Evolutionary conservation across 2,888 invertebrate genomes (phyloP).

Genomic region (Hirtodrosophila histrioides): DNA sequence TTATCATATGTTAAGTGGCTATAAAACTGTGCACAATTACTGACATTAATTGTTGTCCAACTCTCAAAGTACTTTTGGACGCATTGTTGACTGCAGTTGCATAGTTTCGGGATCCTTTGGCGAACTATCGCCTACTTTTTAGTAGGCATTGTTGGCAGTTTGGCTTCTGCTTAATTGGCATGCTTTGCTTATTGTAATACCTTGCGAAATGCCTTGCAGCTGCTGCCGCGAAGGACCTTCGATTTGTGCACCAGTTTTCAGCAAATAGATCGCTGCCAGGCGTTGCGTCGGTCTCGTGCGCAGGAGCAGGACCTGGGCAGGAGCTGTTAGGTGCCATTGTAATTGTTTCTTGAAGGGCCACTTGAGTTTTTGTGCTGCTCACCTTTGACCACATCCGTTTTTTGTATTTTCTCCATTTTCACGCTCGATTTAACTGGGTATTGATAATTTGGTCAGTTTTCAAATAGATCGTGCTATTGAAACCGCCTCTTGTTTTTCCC

Average conservation of each 20-base stretch:
- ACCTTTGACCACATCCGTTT: constrained; percentile 71
- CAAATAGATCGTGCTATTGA: constrained; percentile 64
- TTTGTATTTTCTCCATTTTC: constrained; percentile 49
- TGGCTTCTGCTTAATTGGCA: constrained; percentile 78
- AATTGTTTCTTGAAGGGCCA: constrained; percentile 41
- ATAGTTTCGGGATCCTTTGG: constrained; percentile 9
- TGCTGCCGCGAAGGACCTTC: constrained; percentile 17
- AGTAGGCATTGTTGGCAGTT: constrained; percentile 43
- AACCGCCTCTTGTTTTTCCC: constrained; percentile 11
- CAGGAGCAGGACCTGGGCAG: constrained; percentile 7
- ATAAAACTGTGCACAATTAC: constrained; percentile 74
- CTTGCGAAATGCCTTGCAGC: constrained; percentile 39
- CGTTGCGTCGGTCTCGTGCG: constrained; percentile 72
- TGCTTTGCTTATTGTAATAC: constrained; percentile 34
- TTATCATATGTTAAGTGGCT: constrained; percentile 83
- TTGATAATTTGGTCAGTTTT: constrained; percentile 31
- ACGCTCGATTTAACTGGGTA: constrained; percentile 60
- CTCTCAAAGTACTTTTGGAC: constrained; percentile 45
- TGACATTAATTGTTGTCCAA: constrained; percentile 70
- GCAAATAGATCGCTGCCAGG: constrained; percentile 30
- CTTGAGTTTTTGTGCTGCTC: constrained; percentile 49
- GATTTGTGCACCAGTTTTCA: constrained; percentile 46
- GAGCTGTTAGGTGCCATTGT: constrained; percentile 36
- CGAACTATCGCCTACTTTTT: constrained; percentile 49
- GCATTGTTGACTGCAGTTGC: constrained; percentile 50